Conservation (phyloP, 1,140 invertebrate genomes). For the Globodera ellingtonae region DNA sequence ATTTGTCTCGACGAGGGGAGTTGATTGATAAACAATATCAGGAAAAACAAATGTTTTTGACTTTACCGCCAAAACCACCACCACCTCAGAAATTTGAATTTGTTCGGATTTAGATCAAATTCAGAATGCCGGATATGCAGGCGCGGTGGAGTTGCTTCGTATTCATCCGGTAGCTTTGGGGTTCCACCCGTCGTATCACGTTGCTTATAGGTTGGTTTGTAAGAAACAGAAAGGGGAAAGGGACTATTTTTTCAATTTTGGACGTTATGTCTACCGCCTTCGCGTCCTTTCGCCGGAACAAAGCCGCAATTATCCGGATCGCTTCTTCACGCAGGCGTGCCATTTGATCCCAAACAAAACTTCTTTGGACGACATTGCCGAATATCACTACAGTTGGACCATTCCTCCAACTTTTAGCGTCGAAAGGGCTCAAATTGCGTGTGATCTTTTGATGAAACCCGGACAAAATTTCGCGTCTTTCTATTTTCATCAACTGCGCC, state of each 20-base stretch:
- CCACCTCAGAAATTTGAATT: too few species aligned
- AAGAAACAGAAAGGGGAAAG: background rate
- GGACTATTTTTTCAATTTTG: slow-evolving; percentile 11
- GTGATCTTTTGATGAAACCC: slow-evolving; percentile 36
- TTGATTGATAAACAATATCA: too few species aligned
- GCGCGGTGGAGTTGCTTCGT: slow-evolving; percentile 36
- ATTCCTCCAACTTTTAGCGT: slow-evolving; percentile 46
- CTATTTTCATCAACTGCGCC: slow-evolving; percentile 45
- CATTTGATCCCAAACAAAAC: slow-evolving; percentile 22
- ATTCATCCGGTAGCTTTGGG: slow-evolving; percentile 50
- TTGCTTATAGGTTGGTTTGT: slow-evolving; percentile 44
- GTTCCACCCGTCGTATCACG: slow-evolving; percentile 42
- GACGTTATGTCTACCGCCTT: slow-evolving; percentile 54
- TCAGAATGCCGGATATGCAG: background rate
- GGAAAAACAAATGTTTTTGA: too few species aligned
- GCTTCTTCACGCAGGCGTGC: background rate
- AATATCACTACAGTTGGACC: slow-evolving; percentile 50
- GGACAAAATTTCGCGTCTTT: slow-evolving; percentile 55
- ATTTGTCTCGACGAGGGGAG: too few species aligned
- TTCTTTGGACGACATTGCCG: slow-evolving; percentile 38
- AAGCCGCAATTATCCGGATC: background rate
- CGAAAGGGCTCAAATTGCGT: slow-evolving; percentile 33
- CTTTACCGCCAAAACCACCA: too few species aligned
- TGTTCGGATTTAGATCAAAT: slow-evolving; percentile 10
- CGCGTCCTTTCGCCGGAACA: slow-evolving; percentile 28